These are phyloP conservation scores for Sander vitreus DNA, from an alignment of 2,113 vertebrate genomes.

Conservation along the genomic window DNA sequence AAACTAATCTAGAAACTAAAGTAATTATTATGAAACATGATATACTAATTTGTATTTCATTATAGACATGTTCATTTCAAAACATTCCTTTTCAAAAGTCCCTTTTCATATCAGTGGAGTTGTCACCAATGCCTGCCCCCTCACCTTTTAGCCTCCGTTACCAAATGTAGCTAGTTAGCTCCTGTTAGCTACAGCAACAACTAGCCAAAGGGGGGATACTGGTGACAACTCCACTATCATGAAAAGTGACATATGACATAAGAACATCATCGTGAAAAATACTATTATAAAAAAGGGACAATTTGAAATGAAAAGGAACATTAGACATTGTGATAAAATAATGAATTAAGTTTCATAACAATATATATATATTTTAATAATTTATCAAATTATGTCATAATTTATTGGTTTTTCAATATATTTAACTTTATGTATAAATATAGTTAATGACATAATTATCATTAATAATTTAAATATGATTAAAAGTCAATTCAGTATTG, in stretches of 20 bases:
- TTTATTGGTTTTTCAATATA: neutral
- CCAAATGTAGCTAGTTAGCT: neutral
- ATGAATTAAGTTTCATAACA: no score
- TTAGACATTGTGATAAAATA: neutral
- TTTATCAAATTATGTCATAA: no score
- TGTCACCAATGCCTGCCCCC: no score
- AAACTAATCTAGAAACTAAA: no score
- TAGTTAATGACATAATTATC: neutral
- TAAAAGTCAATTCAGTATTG: neutral
- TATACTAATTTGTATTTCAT: neutral
- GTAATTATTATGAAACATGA: neutral
- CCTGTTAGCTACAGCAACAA: neutral
- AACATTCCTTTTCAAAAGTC: neutral
- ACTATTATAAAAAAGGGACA: no score
- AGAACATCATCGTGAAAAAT: no score
- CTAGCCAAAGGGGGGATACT: neutral
- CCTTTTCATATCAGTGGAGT: neutral
- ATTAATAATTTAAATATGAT: neutral
- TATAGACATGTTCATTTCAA: neutral
- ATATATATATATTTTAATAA: no score
- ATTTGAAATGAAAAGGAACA: no score
- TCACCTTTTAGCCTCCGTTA: neutral
- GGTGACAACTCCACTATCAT: no score
- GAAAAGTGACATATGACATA: no score
- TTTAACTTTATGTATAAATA: neutral